Evolutionary conservation across 2,797 vertebrate species (phyloP).

Genomic region (Channallabes apus): DNA sequence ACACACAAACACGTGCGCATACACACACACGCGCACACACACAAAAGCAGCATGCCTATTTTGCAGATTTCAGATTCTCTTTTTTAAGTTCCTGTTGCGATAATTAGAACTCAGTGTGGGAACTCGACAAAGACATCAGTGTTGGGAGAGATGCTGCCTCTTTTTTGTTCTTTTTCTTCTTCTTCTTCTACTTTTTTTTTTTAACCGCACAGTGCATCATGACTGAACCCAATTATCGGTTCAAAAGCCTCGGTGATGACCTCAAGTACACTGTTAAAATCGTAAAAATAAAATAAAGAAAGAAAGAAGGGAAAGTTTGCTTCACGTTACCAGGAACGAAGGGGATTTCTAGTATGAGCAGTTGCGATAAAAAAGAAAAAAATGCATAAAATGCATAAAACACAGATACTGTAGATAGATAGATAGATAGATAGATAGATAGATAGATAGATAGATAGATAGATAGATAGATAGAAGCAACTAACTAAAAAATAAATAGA

Average conservation of each 20-base stretch:
- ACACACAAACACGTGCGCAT: conserved; percentile 8
- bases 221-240: conserved; percentile 71
- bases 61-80: conserved; percentile 66
- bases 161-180: conserved; percentile 55
- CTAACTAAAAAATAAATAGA: not conserved
- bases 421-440: not conserved
- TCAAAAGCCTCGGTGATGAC: conserved; percentile 66
- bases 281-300: conserved; percentile 48
- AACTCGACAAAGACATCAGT: conserved; percentile 68
- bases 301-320: not conserved
- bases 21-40: conserved; percentile 36
- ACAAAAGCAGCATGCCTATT: conserved; percentile 46
- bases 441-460: not conserved
- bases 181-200: conserved; percentile 48
- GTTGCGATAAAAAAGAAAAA: not conserved
- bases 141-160: conserved; percentile 65
- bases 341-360: not conserved
- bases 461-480: not conserved
- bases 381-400: not conserved
- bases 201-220: conserved; percentile 66
- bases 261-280: conserved; percentile 53
- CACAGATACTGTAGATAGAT: not conserved
- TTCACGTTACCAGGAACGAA: not conserved
- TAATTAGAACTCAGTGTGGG: conserved; percentile 74
- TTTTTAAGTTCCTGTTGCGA: conserved; percentile 69